Conservation (phyloP, 2,888 invertebrate species). For the Drosophila kanekoi region DNA sequence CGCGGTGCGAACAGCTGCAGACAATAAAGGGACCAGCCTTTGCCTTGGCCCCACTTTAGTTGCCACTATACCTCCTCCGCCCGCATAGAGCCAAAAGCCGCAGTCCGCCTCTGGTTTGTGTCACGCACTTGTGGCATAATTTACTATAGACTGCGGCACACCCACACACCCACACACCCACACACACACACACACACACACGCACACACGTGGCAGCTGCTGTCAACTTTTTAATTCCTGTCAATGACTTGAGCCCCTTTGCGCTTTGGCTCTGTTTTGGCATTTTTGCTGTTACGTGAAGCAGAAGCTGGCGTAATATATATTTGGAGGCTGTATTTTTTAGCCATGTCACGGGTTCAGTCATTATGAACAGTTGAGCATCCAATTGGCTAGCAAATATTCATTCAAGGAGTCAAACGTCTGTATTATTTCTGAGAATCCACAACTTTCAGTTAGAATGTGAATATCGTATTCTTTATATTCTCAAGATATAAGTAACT, state of each 20-base stretch:
- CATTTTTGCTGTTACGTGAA: slow-evolving; percentile 16
- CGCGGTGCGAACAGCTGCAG: slow-evolving; percentile 56
- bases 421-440: neutral
- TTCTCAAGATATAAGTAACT: no score
- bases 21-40: slow-evolving; percentile 62
- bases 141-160: slow-evolving; percentile 65
- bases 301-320: slow-evolving; percentile 19
- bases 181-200: slow-evolving; percentile 5
- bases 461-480: no score
- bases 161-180: slow-evolving; percentile 31
- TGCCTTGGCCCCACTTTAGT: slow-evolving; percentile 8
- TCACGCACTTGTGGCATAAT: slow-evolving; percentile 79
- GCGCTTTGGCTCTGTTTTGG: slow-evolving; percentile 28
- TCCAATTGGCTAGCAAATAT: slow-evolving; percentile 31
- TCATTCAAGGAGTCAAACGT: slow-evolving; percentile 9
- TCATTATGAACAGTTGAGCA: slow-evolving; percentile 32
- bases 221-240: slow-evolving; percentile 78
- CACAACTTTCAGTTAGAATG: no score
- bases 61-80: neutral
- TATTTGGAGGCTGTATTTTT: slow-evolving; percentile 18
- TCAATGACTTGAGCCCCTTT: slow-evolving; percentile 72
- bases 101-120: slow-evolving; percentile 57
- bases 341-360: slow-evolving; percentile 37
- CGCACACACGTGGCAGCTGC: slow-evolving; percentile 31
- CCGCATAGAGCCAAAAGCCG: slow-evolving; percentile 34